Percentiles rank a stretch among this genome's conserved stretches.
Evolutionary conservation across 2,888 invertebrate species (phyloP).

Genomic region (Ochropacha duplaris): DNA sequence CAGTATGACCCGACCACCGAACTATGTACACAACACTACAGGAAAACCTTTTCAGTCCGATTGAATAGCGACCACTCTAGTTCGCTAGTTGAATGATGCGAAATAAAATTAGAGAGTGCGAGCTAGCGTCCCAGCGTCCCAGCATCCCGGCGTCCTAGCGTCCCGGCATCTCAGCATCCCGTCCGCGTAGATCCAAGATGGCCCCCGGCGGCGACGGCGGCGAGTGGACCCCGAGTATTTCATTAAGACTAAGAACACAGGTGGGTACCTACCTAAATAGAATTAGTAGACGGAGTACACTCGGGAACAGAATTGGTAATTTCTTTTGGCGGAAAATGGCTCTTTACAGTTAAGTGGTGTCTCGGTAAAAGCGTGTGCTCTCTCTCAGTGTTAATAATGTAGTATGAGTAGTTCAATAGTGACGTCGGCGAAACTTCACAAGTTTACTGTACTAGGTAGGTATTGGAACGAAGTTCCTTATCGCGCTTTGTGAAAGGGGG

Average conservation of each 20-base stretch:
- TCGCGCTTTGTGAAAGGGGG: no score
- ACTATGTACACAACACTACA: background rate
- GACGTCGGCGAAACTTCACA: background rate
- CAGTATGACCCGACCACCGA: no score
- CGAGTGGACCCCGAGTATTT: slow-evolving; percentile 10
- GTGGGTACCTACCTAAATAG: slow-evolving; percentile 8
- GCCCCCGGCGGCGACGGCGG: background rate
- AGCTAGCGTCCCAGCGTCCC: background rate
- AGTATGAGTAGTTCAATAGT: background rate
- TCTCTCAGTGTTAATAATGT: background rate
- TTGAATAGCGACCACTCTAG: background rate
- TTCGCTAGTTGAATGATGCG: background rate
- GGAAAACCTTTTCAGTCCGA: background rate
- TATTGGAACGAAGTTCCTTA: no score
- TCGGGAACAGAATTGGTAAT: slow-evolving; percentile 8
- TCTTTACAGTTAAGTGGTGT: slow-evolving; percentile 13
- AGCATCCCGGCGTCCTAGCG: no score
- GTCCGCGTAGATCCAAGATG: background rate
- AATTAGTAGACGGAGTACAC: slow-evolving; percentile 13
- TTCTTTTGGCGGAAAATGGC: slow-evolving; percentile 16
- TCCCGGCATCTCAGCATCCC: no score
- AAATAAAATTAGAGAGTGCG: background rate
- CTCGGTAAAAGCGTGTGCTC: background rate
- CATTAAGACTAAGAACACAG: slow-evolving; percentile 19
- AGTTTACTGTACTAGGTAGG: background rate